Evolutionary conservation across 2,113 vertebrate genomes (phyloP).

Genomic region (Thinocorus orbignyianus): DNA sequence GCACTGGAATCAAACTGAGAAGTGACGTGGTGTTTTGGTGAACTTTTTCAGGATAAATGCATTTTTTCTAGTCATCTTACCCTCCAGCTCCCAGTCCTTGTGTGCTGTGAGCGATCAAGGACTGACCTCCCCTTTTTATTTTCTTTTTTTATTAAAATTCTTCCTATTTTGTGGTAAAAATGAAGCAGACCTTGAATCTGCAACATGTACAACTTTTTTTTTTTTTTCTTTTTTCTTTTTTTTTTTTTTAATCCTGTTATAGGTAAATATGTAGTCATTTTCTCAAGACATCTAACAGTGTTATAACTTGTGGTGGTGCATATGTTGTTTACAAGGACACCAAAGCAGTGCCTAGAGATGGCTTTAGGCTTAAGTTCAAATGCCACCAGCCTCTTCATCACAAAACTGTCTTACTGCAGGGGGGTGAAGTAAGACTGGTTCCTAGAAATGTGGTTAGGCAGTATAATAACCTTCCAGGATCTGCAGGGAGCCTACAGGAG

Average conservation of each 20-base stretch:
- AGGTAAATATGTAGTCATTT: neutral
- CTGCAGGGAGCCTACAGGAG: too few relatives aligned
- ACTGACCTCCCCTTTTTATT: neutral
- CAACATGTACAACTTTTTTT: too few relatives aligned
- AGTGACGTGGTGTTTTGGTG: neutral
- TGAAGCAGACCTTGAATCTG: neutral
- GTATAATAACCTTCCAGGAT: too few relatives aligned
- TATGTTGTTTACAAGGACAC: neutral
- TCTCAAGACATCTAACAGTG: neutral
- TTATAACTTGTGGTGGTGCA: neutral
- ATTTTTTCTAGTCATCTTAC: neutral
- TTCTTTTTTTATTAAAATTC: neutral
- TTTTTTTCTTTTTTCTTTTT: neutral
- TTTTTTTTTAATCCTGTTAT: neutral
- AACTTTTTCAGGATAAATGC: neutral
- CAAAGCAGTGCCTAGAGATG: neutral
- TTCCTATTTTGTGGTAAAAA: neutral
- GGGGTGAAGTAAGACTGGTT: neutral
- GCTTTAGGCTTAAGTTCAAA: neutral
- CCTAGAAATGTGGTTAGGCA: neutral
- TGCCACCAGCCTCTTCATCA: neutral
- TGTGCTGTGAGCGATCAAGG: neutral
- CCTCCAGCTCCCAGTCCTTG: neutral
- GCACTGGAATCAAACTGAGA: neutral
- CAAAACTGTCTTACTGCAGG: neutral